Evolutionary conservation across 2,888 invertebrate genomes (phyloP).

Genomic region (Coronaproctus castanopsis): DNA sequence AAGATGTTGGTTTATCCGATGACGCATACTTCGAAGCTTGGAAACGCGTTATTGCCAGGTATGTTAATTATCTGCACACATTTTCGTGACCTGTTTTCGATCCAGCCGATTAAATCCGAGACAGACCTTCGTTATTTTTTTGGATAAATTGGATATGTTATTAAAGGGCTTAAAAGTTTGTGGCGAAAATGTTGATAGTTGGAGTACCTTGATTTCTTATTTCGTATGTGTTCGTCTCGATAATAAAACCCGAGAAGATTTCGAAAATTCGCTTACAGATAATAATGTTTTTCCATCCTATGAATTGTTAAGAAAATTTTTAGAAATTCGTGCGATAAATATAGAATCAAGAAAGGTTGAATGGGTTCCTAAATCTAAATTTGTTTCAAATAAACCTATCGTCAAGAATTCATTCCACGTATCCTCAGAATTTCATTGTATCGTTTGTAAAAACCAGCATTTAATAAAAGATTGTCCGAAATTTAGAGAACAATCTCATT

Average conservation of each 20-base stretch:
- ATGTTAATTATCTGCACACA: not conserved
- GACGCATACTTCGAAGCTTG: not conserved
- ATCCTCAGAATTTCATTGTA: too few relatives aligned
- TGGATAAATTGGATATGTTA: not conserved
- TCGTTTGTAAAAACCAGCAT: too few relatives aligned
- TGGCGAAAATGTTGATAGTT: not conserved
- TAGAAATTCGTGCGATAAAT: not conserved
- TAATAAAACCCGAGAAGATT: not conserved
- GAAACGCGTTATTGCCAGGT: not conserved
- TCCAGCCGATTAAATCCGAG: not conserved
- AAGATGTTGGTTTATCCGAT: not conserved
- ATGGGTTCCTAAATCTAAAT: too few relatives aligned
- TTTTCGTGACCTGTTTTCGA: not conserved
- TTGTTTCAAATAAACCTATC: too few relatives aligned
- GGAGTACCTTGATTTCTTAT: not conserved
- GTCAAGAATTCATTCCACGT: too few relatives aligned
- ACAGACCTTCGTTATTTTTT: not conserved
- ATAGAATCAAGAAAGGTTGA: too few relatives aligned
- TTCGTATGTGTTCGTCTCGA: not conserved
- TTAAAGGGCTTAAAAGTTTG: not conserved
- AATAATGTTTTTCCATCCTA: not conserved
- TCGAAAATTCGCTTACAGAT: conserved; percentile 1
- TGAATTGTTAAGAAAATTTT: not conserved
- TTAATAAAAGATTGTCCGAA: too few relatives aligned
- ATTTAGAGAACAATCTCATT: too few relatives aligned